Conservation (phyloP, 1,140 invertebrate species). For the Ceratina calcarata region DNA sequence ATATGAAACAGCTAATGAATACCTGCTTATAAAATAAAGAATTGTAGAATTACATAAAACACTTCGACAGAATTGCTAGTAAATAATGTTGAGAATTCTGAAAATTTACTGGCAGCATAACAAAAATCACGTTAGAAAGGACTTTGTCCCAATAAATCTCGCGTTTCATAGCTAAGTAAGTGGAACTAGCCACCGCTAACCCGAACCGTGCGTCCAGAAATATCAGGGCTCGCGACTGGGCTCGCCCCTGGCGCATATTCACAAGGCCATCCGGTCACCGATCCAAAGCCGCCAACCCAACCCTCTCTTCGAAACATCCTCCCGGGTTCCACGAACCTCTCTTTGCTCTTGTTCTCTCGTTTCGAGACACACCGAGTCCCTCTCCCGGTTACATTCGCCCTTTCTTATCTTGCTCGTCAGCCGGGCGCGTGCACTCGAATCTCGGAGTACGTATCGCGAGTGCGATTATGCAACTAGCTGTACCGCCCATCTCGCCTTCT, state of each 20-base stretch:
- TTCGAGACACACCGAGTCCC: slow-evolving; percentile 14
- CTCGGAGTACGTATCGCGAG: slow-evolving; percentile 46
- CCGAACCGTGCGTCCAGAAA: slow-evolving; percentile 26
- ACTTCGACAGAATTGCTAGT: no score
- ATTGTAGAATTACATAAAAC: no score
- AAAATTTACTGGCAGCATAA: no score
- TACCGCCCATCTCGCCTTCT: slow-evolving; percentile 32
- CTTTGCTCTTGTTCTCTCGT: background rate
- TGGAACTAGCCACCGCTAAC: slow-evolving; percentile 7
- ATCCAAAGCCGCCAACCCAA: slow-evolving; percentile 53
- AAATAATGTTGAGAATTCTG: no score
- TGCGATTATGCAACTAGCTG: slow-evolving; percentile 59
- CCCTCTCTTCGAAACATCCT: slow-evolving; percentile 26
- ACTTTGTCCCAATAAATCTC: background rate
- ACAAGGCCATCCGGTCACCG: slow-evolving; percentile 63
- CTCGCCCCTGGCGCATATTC: slow-evolving; percentile 50
- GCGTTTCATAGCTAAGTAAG: background rate
- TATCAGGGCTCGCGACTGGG: slow-evolving; percentile 26
- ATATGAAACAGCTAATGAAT: no score
- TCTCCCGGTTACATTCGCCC: slow-evolving; percentile 9
- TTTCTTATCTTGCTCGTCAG: slow-evolving; percentile 32
- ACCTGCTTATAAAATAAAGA: no score
- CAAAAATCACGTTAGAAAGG: no score
- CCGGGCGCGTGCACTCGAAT: slow-evolving; percentile 27
- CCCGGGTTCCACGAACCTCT: background rate